Percentiles rank a stretch among this genome's conserved stretches.
These are phyloP conservation scores for Oscheius sp. DNA, from an alignment of 2,888 invertebrate genomes.

Conservation along the genomic window DNA sequence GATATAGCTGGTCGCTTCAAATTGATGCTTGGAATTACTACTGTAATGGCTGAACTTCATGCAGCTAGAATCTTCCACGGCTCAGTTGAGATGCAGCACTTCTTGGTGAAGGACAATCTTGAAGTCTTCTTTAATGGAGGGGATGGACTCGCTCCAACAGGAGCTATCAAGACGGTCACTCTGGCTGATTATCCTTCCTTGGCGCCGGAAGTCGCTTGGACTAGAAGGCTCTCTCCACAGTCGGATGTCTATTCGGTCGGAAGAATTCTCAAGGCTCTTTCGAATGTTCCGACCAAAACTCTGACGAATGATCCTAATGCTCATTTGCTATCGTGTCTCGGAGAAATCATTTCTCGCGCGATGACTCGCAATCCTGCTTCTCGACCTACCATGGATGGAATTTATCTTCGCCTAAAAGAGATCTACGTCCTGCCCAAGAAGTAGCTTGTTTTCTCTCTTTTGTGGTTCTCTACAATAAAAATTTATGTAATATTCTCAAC, in stretches of 20 bases:
- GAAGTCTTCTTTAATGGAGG: constrained; percentile 2
- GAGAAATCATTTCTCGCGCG: background rate
- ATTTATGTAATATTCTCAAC: too few relatives aligned
- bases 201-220: constrained; percentile 22
- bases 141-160: constrained; percentile 3
- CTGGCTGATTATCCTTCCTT: background rate
- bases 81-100: constrained; percentile 11
- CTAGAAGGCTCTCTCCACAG: constrained; percentile 1
- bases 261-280: background rate
- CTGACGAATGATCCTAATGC: constrained; percentile 3
- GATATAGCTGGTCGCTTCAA: background rate
- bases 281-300: background rate
- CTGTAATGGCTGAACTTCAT: constrained; percentile 21
- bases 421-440: background rate
- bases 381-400: constrained; percentile 16
- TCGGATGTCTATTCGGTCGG: constrained; percentile 11
- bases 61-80: constrained; percentile 17
- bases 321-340: background rate
- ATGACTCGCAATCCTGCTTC: background rate
- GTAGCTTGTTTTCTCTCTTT: too few relatives aligned
- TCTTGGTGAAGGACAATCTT: background rate
- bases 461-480: too few relatives aligned
- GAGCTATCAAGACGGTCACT: background rate
- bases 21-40: background rate
- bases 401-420: constrained; percentile 12